Evolutionary conservation across 2,888 invertebrate genomes (phyloP), one percentile per base, ranked within the genome.

Genomic region (Leistus spinibarbis): DNA sequence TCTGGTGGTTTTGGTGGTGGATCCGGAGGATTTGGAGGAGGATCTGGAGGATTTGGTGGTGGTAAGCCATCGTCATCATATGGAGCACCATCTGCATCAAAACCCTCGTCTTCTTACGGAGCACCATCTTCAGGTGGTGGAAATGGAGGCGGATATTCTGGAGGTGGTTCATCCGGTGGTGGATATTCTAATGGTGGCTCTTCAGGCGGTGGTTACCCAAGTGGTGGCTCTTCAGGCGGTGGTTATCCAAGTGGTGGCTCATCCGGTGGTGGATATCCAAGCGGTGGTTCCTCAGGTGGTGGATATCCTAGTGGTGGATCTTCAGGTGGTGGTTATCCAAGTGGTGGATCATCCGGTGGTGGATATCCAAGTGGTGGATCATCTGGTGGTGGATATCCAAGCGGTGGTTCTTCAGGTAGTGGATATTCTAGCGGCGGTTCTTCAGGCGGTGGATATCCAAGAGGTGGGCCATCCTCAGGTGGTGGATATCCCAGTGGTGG

Each of bases 351-450:
- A 20, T 78, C 57, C 20, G 78, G 80, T 4, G 40, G 40, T 40
- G 40, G 40, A 40, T 79, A 82, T 54, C 80, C 81, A 62, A 78
- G 78, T 57, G 79, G 79, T 54, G 76, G 77, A 53, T 65, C 76
- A n/a, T 77, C 76, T 0, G 89, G 89, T 23, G 78, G 80, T 7
- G 79, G 81, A 22, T 78, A 79, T 23, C 81, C 69, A 17, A 79
- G 81, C 23, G 78, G 79, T 23, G 64, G 64, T n/a, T 16, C 16
- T 22, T 16, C 24, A 23, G 76, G 85, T 5, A 22, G 63, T 63
- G 22, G 22, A 22, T 19, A 20, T 20, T 13, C 57, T 16, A 23
- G 65, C 13, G 77, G 77, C n/a, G 77, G 76, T 56, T 78, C 77
- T 19, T 77, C 77, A 10, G 78, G 79, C 16, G 78, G 78, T 20